Conservation (phyloP, 2,113 vertebrate genomes). For the Micronycteris hirsuta region DNA sequence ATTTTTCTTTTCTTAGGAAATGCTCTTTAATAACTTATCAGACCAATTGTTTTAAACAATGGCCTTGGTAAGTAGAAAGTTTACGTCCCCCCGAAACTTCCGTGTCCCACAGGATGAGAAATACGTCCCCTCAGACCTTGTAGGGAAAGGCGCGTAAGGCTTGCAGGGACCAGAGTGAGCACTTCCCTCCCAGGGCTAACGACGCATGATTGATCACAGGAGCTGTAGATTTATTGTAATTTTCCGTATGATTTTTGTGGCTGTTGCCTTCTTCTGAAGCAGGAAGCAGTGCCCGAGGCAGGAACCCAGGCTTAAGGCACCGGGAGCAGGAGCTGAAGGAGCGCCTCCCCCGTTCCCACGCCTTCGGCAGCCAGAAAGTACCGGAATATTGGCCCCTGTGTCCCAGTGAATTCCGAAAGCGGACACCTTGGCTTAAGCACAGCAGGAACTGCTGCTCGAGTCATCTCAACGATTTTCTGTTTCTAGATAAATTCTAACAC, state of each 20-base stretch:
- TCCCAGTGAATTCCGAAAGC: conserved; percentile 21
- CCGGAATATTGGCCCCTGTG: not conserved
- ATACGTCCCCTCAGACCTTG: not conserved
- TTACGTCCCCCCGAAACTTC: not conserved
- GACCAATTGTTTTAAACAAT: not conserved
- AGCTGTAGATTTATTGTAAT: not conserved
- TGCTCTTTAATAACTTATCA: not conserved
- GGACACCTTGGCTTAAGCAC: conserved; percentile 29
- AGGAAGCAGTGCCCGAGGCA: not conserved
- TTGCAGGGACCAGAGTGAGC: not conserved
- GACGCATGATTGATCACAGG: not conserved
- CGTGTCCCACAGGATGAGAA: not conserved
- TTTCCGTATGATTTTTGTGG: not conserved
- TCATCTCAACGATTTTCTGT: conserved; percentile 59
- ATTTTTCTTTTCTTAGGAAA: not conserved
- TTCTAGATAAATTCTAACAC: conserved; percentile 59
- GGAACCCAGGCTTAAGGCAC: not conserved
- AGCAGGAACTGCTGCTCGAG: conserved; percentile 11
- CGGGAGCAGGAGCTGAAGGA: not conserved
- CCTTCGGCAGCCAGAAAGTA: not conserved
- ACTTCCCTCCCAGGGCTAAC: not conserved
- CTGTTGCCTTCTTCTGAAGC: not conserved
- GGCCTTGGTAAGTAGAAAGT: not conserved
- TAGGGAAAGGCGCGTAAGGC: not conserved
- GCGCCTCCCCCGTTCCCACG: not conserved